Evolutionary conservation across 2,888 invertebrate genomes (phyloP), one percentile per base, ranked within the genome.

Genomic region (Bombylius discolor): DNA sequence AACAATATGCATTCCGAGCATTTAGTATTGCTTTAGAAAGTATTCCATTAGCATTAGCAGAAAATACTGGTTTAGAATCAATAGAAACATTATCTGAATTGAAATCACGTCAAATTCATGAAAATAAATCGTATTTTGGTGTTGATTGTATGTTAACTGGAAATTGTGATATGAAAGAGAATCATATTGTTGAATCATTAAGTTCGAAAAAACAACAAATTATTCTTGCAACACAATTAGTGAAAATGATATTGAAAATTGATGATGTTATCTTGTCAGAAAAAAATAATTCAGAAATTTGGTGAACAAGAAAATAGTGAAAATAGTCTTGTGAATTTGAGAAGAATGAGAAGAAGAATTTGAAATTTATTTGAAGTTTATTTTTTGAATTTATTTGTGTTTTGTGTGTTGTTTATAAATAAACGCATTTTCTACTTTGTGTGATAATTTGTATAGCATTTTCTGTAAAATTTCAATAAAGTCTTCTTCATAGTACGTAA

Each of bases 231-330:
- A 95, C 98, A 0, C 99, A 99, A 70, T 81, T 99, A 61, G 98
- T 98, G 53, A 96, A 97, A 74, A 99, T 99, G 98, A 98, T 99
- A 62, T 81, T 99, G 63, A 99, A 99, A 77, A 99, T 99, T 59
- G 99, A 99, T 71, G 99, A 99, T 71, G 90, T 99, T 47, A 23
- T 23, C 23, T 23, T 23, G 23, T 23, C 23, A 23, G 23, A 23
- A 23, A 3, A 23, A 23, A 23, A 2, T 23, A 23, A 23, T 2
- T 23, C 23, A 23, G 23, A 23, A 23, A 2, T 23, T 23, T 23
- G 23, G 23, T 23, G 3, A 23, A 23, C 23, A 23, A 23, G 23
- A 23, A 23, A 23, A 23, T 23, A 23, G 23, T 23, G n/a, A n/a
- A n/a, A n/a, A n/a, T n/a, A n/a, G 23, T 23, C 23, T 23, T 23